Conservation (phyloP, 2,888 invertebrate genomes). For the Timema podura region DNA sequence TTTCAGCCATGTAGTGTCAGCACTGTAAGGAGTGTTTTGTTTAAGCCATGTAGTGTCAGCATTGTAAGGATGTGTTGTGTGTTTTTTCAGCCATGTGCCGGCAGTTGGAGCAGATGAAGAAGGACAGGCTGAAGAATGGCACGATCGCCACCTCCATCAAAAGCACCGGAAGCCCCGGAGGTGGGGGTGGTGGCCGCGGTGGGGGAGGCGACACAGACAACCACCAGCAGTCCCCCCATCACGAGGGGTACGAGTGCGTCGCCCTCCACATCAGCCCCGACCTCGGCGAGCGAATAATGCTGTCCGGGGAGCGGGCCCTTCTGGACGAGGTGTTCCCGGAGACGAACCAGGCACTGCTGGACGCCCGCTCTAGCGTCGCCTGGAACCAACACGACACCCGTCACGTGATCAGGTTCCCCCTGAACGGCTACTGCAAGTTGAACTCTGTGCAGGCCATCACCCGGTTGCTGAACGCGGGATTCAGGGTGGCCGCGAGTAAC, state of each 20-base stretch:
- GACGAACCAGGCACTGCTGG: slow-evolving; percentile 74
- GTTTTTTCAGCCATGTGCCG: slow-evolving; percentile 62
- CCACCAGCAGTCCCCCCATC: slow-evolving; percentile 30
- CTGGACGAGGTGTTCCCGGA: slow-evolving; percentile 72
- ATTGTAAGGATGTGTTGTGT: too few species aligned
- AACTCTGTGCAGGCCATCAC: slow-evolving; percentile 87
- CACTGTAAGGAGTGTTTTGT: too few species aligned
- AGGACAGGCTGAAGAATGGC: slow-evolving; percentile 61
- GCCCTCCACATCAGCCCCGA: slow-evolving; percentile 78
- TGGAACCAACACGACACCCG: slow-evolving; percentile 80
- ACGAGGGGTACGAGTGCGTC: slow-evolving; percentile 62
- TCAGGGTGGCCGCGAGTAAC: slow-evolving; percentile 74
- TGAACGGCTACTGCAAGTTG: slow-evolving; percentile 85
- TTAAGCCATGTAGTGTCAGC: too few species aligned
- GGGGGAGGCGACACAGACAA: slow-evolving; percentile 36
- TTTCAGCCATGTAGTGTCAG: too few species aligned
- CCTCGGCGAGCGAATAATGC: slow-evolving; percentile 73
- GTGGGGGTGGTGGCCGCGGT: slow-evolving; percentile 25
- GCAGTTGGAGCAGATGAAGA: slow-evolving; percentile 68
- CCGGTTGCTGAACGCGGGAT: slow-evolving; percentile 72
- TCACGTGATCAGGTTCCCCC: slow-evolving; percentile 78
- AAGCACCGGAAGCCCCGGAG: slow-evolving; percentile 32
- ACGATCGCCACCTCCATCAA: slow-evolving; percentile 32
- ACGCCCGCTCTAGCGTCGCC: slow-evolving; percentile 70
- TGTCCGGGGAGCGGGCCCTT: slow-evolving; percentile 73